Evolutionary conservation across 2,797 vertebrate genomes (phyloP).

Genomic region (Hybognathus amarus): DNA sequence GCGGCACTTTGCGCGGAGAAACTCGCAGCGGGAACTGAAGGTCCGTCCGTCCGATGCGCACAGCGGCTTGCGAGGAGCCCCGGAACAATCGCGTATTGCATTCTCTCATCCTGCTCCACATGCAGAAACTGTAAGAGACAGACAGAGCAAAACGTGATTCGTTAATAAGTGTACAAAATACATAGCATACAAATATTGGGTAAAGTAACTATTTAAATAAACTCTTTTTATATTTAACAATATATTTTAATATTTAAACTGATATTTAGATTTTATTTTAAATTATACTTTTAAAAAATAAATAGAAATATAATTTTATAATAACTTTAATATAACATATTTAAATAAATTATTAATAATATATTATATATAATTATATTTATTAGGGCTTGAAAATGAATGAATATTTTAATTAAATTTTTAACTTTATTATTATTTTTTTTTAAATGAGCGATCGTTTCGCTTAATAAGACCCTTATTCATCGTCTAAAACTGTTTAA

Average conservation of each 20-base stretch:
- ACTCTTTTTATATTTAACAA: neutral
- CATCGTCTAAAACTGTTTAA: too few relatives aligned
- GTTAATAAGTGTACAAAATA: neutral
- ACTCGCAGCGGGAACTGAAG: conserved; percentile 94
- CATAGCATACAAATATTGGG: neutral
- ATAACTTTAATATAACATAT: neutral
- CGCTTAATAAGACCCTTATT: too few relatives aligned
- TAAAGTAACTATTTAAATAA: neutral
- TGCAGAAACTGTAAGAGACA: conserved; percentile 85
- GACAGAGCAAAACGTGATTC: neutral
- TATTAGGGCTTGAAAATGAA: too few relatives aligned
- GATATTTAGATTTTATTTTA: neutral
- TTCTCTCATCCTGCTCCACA: conserved; percentile 95
- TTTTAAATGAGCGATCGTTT: too few relatives aligned
- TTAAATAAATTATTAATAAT: neutral
- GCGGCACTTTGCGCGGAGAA: conserved; percentile 94
- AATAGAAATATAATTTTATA: neutral
- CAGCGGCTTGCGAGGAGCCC: conserved; percentile 85
- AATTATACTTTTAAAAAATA: neutral
- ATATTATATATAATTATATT: neutral
- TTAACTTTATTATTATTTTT: too few relatives aligned
- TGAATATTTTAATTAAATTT: too few relatives aligned
- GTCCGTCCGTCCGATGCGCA: conserved; percentile 96
- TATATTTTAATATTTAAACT: neutral
- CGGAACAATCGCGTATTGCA: conserved; percentile 90